A percentile compares a stretch with the other conserved stretches of the same genome.
Conservation (phyloP, 2,888 invertebrate genomes). For the Lysandra bellargus region DNA sequence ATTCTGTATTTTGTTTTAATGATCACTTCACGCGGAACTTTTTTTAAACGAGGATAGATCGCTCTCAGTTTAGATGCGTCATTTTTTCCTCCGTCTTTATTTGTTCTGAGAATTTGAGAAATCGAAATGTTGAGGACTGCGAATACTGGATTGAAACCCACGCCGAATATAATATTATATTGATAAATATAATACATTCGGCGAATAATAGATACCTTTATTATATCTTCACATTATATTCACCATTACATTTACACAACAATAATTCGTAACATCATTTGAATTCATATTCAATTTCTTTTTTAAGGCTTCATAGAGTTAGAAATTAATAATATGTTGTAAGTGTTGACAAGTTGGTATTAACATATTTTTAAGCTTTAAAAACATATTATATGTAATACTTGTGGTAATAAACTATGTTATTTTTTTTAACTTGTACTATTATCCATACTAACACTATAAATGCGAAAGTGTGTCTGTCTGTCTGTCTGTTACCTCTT, state of each 20-base stretch:
- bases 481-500: no score
- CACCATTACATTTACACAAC: not conserved
- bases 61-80: not conserved
- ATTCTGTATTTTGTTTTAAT: not conserved
- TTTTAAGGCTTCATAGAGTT: not conserved
- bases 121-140: constrained; percentile 3
- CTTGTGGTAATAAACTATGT: no score
- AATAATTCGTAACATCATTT: not conserved
- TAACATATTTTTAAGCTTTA: no score
- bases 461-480: no score
- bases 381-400: no score
- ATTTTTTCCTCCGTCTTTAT: not conserved
- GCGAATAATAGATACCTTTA: no score
- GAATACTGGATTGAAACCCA: not conserved
- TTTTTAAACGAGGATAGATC: not conserved
- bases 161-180: not conserved
- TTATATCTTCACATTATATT: not conserved
- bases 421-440: no score
- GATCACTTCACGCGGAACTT: not conserved
- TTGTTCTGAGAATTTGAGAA: not conserved
- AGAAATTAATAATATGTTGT: no score
- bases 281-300: not conserved
- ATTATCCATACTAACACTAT: no score
- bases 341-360: no score
- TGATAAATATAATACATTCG: no score